Conservation (phyloP, 2,113 vertebrate genomes). For the Felis catus region DNA sequence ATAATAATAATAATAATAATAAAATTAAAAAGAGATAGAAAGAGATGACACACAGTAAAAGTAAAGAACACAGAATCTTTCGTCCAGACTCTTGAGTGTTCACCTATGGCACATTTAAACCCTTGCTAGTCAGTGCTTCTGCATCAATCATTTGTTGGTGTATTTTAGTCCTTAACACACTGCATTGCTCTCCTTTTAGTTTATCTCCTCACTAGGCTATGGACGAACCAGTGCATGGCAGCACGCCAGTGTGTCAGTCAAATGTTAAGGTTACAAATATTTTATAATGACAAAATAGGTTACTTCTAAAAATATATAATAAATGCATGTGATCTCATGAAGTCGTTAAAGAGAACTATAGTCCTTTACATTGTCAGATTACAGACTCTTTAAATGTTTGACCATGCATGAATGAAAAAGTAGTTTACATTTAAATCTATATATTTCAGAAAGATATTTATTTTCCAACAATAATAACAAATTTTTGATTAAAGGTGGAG, state of each 20-base stretch:
- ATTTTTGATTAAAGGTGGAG: not conserved
- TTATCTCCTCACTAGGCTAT: not conserved
- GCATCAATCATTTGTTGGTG: rapidly evolving
- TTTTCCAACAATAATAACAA: not conserved
- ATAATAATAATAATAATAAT: not conserved
- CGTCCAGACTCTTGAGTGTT: rapidly evolving
- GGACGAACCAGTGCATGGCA: rapidly evolving
- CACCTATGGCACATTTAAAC: rapidly evolving
- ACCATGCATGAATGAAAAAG: not conserved
- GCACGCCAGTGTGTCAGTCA: not conserved
- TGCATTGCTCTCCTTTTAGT: not conserved
- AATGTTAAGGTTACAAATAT: not conserved
- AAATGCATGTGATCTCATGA: not conserved
- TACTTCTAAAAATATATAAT: not conserved
- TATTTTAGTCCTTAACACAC: not conserved
- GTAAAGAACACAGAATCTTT: not conserved
- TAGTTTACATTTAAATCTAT: not conserved
- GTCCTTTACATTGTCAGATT: not conserved
- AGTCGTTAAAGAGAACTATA: not conserved
- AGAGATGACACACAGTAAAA: not conserved
- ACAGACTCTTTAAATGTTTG: not conserved
- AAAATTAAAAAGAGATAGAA: not conserved
- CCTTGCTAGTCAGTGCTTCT: rapidly evolving
- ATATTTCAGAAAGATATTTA: not conserved
- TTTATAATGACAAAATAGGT: not conserved